These are phyloP conservation scores for Psilopogon haemacephalus DNA, from an alignment of 2,113 vertebrate genomes.

Conservation along the genomic window DNA sequence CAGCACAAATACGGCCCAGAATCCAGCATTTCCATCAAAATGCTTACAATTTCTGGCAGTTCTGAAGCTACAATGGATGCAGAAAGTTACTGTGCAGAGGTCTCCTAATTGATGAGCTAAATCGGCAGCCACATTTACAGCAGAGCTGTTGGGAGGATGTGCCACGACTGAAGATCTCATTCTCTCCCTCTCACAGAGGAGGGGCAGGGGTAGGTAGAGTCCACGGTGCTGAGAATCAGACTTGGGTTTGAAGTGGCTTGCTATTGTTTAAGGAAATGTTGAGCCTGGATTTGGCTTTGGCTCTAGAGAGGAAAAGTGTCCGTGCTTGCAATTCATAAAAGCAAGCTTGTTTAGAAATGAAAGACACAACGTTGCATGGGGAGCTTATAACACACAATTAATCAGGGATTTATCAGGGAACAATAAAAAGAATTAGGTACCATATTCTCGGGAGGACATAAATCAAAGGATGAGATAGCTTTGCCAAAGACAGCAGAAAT, in stretches of 20 bases:
- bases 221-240: background rate
- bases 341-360: background rate
- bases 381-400: constrained; percentile 10
- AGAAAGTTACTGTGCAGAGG: background rate
- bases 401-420: constrained; percentile 31
- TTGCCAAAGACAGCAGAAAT: constrained; percentile 9
- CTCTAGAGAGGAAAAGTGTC: background rate
- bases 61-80: background rate
- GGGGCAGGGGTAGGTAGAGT: background rate
- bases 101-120: background rate
- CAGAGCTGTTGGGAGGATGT: background rate
- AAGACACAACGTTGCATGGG: background rate
- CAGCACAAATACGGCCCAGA: background rate
- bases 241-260: background rate
- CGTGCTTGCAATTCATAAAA: constrained; percentile 2
- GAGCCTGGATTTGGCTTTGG: background rate
- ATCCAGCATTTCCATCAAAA: background rate
- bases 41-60: background rate
- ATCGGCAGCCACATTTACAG: background rate
- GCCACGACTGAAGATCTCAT: background rate
- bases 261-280: background rate
- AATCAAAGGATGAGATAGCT: constrained; percentile 34
- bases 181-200: background rate
- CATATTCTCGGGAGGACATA: background rate
- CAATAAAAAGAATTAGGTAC: constrained; percentile 20